Conservation (phyloP, 35 echinoderm and acorn worm genomes). For the Patiria miniata region DNA sequence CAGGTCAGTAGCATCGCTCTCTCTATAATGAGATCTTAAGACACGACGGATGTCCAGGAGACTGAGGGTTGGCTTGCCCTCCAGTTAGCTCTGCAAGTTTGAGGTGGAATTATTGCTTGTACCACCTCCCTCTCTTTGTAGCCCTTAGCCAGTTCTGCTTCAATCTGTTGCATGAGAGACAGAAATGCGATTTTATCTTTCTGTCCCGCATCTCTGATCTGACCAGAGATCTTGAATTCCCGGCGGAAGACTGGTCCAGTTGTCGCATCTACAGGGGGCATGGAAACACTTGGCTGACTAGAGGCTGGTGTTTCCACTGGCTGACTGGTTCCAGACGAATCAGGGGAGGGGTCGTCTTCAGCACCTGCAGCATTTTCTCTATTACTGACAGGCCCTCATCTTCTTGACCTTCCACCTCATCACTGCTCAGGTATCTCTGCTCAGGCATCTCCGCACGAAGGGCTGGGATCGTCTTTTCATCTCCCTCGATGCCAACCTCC, state of each 20-base stretch:
- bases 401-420: neutral
- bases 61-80: neutral
- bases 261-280: neutral
- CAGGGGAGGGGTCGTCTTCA: neutral
- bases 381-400: neutral
- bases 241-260: neutral
- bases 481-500: neutral
- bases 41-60: constrained; percentile 2
- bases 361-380: neutral
- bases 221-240: constrained; percentile 27
- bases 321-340: neutral
- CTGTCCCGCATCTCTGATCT: constrained; percentile 31
- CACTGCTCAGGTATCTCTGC: neutral
- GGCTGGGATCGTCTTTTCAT: neutral
- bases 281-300: neutral
- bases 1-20: constrained; percentile 48
- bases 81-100: constrained; percentile 18
- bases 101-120: neutral
- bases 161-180: constrained; percentile 34
- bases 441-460: neutral
- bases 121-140: constrained; percentile 6
- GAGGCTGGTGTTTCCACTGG: neutral
- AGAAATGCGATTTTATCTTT: constrained; percentile 24
- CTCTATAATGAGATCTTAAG: constrained; percentile 38
- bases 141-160: constrained; percentile 1